These are phyloP conservation scores for Nylanderia fulva DNA, from an alignment of 1,140 invertebrate genomes.

Conservation along the genomic window DNA sequence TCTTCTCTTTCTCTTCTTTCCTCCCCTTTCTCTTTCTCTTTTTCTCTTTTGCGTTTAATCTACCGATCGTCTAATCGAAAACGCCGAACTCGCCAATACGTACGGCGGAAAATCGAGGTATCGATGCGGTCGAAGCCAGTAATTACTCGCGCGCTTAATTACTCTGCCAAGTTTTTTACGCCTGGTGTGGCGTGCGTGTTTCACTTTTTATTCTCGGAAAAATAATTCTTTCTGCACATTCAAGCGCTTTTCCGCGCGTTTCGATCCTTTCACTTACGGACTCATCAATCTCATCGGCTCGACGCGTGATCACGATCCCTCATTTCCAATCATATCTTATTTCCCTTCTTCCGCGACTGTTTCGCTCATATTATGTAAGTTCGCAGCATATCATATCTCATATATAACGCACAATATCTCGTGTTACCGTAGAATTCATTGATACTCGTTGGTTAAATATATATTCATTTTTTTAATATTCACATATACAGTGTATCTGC, in stretches of 20 bases:
- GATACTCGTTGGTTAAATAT: constrained; percentile 21
- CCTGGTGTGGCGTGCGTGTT: background rate
- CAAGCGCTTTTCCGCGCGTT: constrained; percentile 59
- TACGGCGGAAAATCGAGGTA: constrained; percentile 31
- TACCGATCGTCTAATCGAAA: constrained; percentile 13
- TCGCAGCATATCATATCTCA: constrained; percentile 68
- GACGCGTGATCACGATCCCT: constrained; percentile 59
- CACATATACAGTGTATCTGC: background rate
- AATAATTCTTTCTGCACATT: constrained; percentile 66
- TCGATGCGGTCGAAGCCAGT: constrained; percentile 44
- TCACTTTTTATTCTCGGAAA: constrained; percentile 62
- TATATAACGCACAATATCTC: constrained; percentile 16
- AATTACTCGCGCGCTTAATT: constrained; percentile 72
- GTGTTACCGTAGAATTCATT: constrained; percentile 32
- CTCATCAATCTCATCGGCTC: constrained; percentile 70
- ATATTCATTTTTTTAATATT: constrained; percentile 11
- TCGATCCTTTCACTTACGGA: constrained; percentile 71
- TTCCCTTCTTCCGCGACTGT: constrained; percentile 65
- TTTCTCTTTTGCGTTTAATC: background rate
- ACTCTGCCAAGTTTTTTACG: constrained; percentile 60
- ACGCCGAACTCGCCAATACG: background rate
- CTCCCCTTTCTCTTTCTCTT: background rate
- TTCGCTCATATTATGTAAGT: constrained; percentile 69
- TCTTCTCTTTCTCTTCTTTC: background rate
- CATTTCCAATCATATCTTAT: constrained; percentile 63